Evolutionary conservation across 2,888 invertebrate genomes (phyloP).

Genomic region (Carcina quercana): DNA sequence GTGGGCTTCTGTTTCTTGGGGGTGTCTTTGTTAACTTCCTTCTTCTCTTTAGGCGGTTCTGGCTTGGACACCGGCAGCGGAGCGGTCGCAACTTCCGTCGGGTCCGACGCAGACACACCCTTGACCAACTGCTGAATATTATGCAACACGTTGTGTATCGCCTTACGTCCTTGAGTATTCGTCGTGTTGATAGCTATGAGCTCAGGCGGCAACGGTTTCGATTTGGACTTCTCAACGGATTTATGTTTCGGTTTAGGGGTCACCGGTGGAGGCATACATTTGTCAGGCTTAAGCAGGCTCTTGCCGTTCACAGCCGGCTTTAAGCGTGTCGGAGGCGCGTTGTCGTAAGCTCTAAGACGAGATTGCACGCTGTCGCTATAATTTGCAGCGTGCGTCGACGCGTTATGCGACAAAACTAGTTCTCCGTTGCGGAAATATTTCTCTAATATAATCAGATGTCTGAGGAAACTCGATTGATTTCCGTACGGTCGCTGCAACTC

Average conservation of each 20-base stretch:
- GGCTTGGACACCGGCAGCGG: slow-evolving; percentile 44
- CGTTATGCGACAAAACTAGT: slow-evolving; percentile 81
- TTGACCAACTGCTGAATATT: slow-evolving; percentile 68
- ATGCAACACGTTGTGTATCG: slow-evolving; percentile 63
- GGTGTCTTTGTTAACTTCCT: slow-evolving; percentile 34
- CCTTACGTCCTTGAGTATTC: slow-evolving; percentile 53
- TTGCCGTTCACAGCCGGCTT: slow-evolving; percentile 57
- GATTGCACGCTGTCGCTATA: slow-evolving; percentile 89
- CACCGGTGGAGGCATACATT: slow-evolving; percentile 50
- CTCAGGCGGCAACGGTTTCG: slow-evolving; percentile 69
- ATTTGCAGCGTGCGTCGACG: slow-evolving; percentile 82
- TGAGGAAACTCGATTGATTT: slow-evolving; percentile 88
- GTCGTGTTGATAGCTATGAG: slow-evolving; percentile 74
- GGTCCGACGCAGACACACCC: slow-evolving; percentile 59
- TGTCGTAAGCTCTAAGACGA: slow-evolving; percentile 83
- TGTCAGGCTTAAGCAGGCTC: slow-evolving; percentile 57
- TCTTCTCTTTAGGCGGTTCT: slow-evolving; percentile 27
- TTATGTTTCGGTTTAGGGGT: slow-evolving; percentile 32
- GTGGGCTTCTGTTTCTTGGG: slow-evolving; percentile 61
- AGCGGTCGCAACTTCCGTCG: slow-evolving; percentile 56
- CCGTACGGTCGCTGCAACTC: slow-evolving; percentile 90
- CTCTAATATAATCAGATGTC: slow-evolving; percentile 86
- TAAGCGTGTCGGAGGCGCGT: slow-evolving; percentile 38
- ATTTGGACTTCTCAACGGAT: slow-evolving; percentile 39
- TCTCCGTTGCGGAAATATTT: slow-evolving; percentile 90